A percentile compares a stretch with the other conserved stretches of the same genome.
Conservation (phyloP, 2,797 vertebrate species). For the Myotis vivesi region DNA sequence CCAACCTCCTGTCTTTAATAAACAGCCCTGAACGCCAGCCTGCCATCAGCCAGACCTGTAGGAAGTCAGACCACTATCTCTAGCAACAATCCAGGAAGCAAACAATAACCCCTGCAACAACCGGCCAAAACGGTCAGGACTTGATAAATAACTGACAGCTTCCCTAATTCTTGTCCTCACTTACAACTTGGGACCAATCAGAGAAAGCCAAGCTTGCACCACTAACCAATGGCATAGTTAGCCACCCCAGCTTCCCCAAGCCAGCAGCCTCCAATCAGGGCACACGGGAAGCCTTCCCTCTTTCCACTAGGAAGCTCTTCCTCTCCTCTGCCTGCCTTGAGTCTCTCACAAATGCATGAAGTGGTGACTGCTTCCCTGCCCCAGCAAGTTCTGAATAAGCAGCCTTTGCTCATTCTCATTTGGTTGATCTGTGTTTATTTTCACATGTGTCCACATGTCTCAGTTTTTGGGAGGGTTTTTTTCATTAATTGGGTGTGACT, state of each 20-base stretch:
- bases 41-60: not conserved
- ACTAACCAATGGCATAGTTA: not conserved
- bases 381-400: no score
- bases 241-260: not conserved
- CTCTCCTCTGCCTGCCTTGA: not conserved
- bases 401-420: not conserved
- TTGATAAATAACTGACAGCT: not conserved
- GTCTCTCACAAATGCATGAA: not conserved
- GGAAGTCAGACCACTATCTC: not conserved
- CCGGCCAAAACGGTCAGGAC: not conserved
- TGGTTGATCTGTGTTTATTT: not conserved
- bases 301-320: fast-evolving
- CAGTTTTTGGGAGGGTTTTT: not conserved
- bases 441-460: fast-evolving
- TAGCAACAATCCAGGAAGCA: not conserved
- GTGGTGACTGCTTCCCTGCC: not conserved
- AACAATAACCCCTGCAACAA: not conserved
- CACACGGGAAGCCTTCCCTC: fast-evolving
- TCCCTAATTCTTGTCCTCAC: not conserved
- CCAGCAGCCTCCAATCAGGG: not conserved
- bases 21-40: not conserved
- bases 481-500: not conserved
- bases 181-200: not conserved
- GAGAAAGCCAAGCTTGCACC: not conserved
- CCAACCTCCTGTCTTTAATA: not conserved